These are phyloP conservation scores for Capromys pilorides DNA, from an alignment of 2,797 vertebrate species.

Conservation along the genomic window DNA sequence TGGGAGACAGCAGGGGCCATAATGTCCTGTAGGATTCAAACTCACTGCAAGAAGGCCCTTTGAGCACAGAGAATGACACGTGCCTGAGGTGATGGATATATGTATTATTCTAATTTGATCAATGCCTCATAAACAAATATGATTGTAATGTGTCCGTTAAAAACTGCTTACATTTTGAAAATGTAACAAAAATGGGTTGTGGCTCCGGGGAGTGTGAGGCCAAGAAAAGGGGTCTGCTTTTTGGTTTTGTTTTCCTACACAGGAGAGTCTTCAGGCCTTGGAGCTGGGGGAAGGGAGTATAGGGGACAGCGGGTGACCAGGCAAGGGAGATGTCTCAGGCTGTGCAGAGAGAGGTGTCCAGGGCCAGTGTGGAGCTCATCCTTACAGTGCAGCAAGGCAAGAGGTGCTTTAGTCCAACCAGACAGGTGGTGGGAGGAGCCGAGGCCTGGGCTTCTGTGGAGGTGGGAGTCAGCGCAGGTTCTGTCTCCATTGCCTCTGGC, in stretches of 20 bases:
- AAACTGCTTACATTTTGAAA: not conserved
- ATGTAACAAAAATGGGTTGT: not conserved
- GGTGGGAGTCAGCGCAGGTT: not conserved
- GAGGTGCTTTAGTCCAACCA: not conserved
- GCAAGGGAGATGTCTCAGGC: not conserved
- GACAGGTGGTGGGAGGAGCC: fast-evolving
- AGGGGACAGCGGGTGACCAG: not conserved
- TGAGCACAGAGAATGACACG: not conserved
- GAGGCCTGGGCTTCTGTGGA: not conserved
- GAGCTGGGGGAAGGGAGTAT: not conserved
- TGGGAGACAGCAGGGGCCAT: not conserved
- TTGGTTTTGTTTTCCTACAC: not conserved
- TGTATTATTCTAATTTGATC: not conserved
- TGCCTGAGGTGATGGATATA: not conserved
- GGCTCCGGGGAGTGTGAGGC: not conserved
- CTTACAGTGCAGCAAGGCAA: not conserved
- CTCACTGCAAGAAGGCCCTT: not conserved
- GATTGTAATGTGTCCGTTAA: not conserved
- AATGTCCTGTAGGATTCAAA: not conserved
- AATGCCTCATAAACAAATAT: no score
- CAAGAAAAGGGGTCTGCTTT: not conserved
- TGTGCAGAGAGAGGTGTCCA: not conserved
- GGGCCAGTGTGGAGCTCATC: not conserved
- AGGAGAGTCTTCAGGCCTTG: no score
- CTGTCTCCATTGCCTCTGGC: not conserved